These are phyloP conservation scores for Delia radicum DNA, from an alignment of 1,140 invertebrate species.

Conservation along the genomic window DNA sequence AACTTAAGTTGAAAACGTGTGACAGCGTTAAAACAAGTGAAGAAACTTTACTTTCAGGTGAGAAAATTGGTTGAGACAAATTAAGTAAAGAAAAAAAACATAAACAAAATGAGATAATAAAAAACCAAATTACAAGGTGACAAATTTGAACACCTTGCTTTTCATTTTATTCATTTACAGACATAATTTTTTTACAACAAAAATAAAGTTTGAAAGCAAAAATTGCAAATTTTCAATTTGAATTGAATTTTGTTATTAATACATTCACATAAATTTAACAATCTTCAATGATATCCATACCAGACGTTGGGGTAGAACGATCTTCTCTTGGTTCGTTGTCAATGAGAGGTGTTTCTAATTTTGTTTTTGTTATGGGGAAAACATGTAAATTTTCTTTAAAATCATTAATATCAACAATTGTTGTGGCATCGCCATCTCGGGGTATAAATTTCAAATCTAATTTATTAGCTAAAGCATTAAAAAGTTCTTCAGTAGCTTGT, in stretches of 20 bases:
- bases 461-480: constrained; percentile 40
- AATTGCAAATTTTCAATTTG: constrained; percentile 9
- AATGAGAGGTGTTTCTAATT: constrained; percentile 9
- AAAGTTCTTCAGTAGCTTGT: constrained; percentile 37
- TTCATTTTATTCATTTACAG: too few species aligned
- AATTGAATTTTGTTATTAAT: not conserved
- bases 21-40: too few species aligned
- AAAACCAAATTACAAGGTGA: too few species aligned
- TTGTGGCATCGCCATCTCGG: constrained; percentile 35
- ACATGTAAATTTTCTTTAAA: constrained; percentile 50
- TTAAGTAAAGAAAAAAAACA: too few species aligned
- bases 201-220: too few species aligned
- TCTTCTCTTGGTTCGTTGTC: not conserved
- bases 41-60: too few species aligned
- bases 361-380: constrained; percentile 44
- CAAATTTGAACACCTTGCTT: too few species aligned
- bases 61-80: too few species aligned
- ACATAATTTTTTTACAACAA: too few species aligned
- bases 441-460: constrained; percentile 42
- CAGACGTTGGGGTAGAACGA: not conserved
- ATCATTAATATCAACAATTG: constrained; percentile 44
- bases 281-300: constrained; percentile 30
- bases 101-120: too few species aligned
- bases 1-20: too few species aligned
- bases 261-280: constrained; percentile 5